Percentiles rank a stretch among this genome's conserved stretches.
phyloP scores from a whole-genome alignment of 2,113 vertebrate genomes.

The Cercocebus atys region DNA sequence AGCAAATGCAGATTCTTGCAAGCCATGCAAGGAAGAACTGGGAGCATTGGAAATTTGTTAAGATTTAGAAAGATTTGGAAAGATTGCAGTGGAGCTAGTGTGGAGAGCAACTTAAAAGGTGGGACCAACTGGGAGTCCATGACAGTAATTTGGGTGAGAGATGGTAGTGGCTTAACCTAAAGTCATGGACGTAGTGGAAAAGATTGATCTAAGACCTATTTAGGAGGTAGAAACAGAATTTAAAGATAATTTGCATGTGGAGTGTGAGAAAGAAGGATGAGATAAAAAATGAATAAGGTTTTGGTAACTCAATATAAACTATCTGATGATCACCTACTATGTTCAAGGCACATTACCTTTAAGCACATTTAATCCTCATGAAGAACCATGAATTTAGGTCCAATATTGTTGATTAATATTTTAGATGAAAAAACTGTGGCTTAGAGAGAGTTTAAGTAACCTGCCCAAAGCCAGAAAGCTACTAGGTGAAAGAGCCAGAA shows the following conservation, averaged over 20 bases:
- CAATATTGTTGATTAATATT: neutral
- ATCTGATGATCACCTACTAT: neutral
- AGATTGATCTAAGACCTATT: neutral
- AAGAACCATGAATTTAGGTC: neutral
- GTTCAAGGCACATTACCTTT: neutral
- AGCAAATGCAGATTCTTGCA: neutral
- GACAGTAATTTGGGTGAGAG: neutral
- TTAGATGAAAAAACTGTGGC: neutral
- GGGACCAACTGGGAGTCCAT: neutral
- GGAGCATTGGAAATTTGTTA: neutral
- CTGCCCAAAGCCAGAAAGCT: neutral
- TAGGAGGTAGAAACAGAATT: neutral
- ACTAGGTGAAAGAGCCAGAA: neutral
- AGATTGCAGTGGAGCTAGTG: neutral
- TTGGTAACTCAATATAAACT: neutral
- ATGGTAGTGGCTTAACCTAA: neutral
- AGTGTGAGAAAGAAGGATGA: neutral
- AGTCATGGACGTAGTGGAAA: neutral
- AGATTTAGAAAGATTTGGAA: conserved; percentile 2
- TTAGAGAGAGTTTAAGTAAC: neutral
- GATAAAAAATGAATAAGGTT: neutral
- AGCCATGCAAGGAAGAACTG: neutral
- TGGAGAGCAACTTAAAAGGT: neutral
- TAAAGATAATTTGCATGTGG: neutral
- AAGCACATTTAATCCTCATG: neutral